These are phyloP conservation scores for Rapana venosa DNA, from an alignment of 2,888 invertebrate species.

Conservation along the genomic window DNA sequence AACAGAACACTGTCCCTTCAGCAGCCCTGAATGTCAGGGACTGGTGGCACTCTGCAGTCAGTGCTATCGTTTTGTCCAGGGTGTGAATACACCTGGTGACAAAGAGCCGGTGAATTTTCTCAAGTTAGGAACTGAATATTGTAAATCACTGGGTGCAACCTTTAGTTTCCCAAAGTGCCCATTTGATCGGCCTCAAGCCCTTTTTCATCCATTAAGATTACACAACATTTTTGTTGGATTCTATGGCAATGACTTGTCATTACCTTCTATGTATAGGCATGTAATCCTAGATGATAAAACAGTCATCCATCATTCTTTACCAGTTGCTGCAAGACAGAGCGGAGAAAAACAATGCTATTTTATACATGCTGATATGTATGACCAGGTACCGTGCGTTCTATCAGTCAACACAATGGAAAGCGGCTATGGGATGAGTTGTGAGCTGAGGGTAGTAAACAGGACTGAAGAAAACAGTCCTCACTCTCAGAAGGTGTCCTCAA, in stretches of 20 bases:
- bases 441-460: background rate
- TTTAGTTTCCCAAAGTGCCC: background rate
- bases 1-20: slow-evolving; percentile 24
- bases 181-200: background rate
- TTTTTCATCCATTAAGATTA: too few species aligned
- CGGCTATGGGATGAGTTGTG: background rate
- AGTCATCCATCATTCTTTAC: background rate
- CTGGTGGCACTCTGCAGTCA: background rate
- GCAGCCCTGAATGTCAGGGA: background rate
- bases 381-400: too few species aligned
- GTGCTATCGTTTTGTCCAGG: background rate
- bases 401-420: too few species aligned
- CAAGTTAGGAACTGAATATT: background rate
- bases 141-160: background rate
- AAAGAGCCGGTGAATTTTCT: too few species aligned
- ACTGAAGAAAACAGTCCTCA: background rate
- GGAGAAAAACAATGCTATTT: too few species aligned
- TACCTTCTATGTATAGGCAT: background rate
- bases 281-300: background rate
- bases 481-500: background rate
- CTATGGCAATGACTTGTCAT: background rate
- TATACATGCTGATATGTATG: too few species aligned
- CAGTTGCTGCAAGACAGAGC: too few species aligned
- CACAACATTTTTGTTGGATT: background rate
- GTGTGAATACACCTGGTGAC: too few species aligned